These are phyloP conservation scores for Charadrius vociferus DNA, from an alignment of 2,113 vertebrate species.

Conservation along the genomic window DNA sequence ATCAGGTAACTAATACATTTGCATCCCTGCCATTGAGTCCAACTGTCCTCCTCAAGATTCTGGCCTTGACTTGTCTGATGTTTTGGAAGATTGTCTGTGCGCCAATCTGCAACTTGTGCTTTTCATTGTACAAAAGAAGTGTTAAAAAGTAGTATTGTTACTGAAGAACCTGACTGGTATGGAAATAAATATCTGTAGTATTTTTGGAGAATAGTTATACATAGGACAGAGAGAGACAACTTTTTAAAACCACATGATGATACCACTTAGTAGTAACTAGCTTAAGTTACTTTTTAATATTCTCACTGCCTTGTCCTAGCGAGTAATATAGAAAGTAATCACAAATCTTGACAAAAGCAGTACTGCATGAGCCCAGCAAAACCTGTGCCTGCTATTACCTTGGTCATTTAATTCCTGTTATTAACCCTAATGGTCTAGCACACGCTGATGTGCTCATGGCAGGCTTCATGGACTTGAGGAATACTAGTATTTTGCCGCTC, in stretches of 20 bases:
- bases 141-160: neutral
- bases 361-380: neutral
- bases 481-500: neutral
- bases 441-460: neutral
- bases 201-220: neutral
- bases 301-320: neutral
- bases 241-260: neutral
- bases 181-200: neutral
- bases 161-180: neutral
- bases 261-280: neutral
- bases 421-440: neutral
- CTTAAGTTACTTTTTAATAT: neutral
- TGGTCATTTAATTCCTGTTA: neutral
- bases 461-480: neutral
- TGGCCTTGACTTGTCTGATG: neutral
- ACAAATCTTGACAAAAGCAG: neutral
- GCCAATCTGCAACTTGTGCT: neutral
- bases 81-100: neutral
- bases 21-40: neutral
- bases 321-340: neutral
- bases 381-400: neutral
- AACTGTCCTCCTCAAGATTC: neutral
- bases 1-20: neutral
- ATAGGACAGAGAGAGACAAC: neutral
- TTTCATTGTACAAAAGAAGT: neutral